Conservation (phyloP, 2,888 invertebrate species). For the Hecatera dysodea region DNA sequence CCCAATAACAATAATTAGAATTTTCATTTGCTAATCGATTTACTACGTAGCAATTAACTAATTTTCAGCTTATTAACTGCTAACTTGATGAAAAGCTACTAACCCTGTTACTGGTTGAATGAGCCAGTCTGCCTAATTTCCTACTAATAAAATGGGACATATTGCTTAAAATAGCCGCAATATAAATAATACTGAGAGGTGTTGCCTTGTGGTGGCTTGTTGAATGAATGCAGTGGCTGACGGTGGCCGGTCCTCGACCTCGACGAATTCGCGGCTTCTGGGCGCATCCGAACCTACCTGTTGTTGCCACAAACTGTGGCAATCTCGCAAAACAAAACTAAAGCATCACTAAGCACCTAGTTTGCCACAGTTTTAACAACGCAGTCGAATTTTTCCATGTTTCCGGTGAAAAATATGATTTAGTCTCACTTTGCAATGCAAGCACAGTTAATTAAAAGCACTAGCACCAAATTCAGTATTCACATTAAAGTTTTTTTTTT, state of each 20-base stretch:
- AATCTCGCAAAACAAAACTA: constrained; percentile 21
- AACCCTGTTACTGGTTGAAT: constrained; percentile 24
- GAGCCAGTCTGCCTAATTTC: constrained; percentile 23
- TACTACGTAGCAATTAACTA: constrained; percentile 35
- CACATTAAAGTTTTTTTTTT: constrained; percentile 30
- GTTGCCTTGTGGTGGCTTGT: constrained; percentile 47
- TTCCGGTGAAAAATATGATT: constrained; percentile 41
- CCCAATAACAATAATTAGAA: constrained; percentile 37
- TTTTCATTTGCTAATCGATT: constrained; percentile 59
- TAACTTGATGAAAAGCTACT: constrained; percentile 43
- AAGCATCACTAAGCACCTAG: not conserved
- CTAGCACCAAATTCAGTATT: constrained; percentile 58
- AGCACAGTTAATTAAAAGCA: constrained; percentile 57
- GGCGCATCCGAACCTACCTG: constrained; percentile 84
- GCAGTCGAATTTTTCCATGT: constrained; percentile 44
- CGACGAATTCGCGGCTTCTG: constrained; percentile 79
- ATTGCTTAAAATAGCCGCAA: constrained; percentile 45
- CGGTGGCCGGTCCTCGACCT: constrained; percentile 77
- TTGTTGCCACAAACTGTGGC: constrained; percentile 53
- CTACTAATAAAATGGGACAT: constrained; percentile 43
- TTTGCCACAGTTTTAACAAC: constrained; percentile 56
- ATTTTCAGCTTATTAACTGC: constrained; percentile 47
- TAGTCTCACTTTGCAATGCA: constrained; percentile 64
- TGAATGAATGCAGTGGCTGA: constrained; percentile 77
- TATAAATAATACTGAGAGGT: constrained; percentile 37